These are phyloP conservation scores for Hydropsyche betteni DNA, from an alignment of 2,888 invertebrate species.

Conservation along the genomic window DNA sequence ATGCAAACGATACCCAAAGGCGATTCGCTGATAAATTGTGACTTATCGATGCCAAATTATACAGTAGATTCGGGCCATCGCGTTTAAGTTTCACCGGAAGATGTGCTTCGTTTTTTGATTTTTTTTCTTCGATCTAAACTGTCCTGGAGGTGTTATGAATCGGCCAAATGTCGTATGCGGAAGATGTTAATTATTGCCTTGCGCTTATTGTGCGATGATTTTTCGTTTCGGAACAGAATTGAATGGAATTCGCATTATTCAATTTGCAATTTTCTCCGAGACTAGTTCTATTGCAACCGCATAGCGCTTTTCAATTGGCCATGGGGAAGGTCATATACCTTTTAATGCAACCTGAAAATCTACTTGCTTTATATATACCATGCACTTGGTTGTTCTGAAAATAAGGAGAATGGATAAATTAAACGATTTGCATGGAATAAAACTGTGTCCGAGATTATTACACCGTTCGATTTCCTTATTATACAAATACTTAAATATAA, in stretches of 20 bases:
- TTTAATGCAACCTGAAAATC: too few species aligned
- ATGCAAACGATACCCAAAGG: background rate
- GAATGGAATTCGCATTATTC: background rate
- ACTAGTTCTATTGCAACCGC: background rate
- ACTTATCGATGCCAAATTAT: slow-evolving; percentile 16
- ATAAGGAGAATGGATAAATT: too few species aligned
- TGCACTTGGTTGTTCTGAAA: too few species aligned
- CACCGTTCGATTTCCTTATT: too few species aligned
- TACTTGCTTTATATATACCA: too few species aligned
- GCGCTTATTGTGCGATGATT: background rate
- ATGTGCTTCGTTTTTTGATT: background rate
- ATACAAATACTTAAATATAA: too few species aligned
- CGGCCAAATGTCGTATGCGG: background rate
- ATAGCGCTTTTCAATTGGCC: background rate
- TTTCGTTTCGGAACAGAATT: background rate
- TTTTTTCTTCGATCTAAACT: background rate
- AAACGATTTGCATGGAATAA: too few species aligned
- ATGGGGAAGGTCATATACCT: background rate
- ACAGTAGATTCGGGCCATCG: slow-evolving; percentile 1
- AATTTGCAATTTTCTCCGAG: background rate
- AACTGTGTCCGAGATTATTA: too few species aligned
- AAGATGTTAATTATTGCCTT: background rate
- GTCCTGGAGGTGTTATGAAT: background rate
- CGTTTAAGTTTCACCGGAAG: slow-evolving; percentile 19
- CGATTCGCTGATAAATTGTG: slow-evolving; percentile 11